phyloP scores from a whole-genome alignment of 2,888 invertebrate genomes.

The Polietes domitor region DNA sequence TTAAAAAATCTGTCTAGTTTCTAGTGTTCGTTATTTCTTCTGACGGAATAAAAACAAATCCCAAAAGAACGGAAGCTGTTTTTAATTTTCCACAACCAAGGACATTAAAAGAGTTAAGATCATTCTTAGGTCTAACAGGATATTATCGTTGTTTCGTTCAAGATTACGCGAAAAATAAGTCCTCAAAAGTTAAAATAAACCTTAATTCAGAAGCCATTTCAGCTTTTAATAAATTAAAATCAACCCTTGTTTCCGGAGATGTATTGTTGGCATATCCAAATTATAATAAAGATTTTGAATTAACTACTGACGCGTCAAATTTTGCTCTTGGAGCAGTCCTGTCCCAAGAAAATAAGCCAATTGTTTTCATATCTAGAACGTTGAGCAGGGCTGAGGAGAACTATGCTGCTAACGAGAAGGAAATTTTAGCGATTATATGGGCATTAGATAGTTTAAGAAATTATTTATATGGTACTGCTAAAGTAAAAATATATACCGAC shows the following conservation, averaged over 20 bases:
- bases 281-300: not conserved
- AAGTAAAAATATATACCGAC: slow-evolving; percentile 48
- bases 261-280: not conserved
- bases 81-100: not conserved
- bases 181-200: no score
- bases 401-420: slow-evolving; percentile 39
- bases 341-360: slow-evolving; percentile 35
- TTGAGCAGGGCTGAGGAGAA: slow-evolving; percentile 38
- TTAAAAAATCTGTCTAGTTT: not conserved
- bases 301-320: slow-evolving; percentile 17
- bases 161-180: not conserved
- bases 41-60: not conserved
- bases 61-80: not conserved
- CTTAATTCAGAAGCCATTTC: no score
- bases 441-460: slow-evolving; percentile 29
- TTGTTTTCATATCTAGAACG: slow-evolving; percentile 45
- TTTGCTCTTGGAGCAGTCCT: not conserved
- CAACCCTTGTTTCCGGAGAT: no score
- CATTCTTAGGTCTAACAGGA: not conserved
- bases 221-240: no score
- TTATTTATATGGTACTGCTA: slow-evolving; percentile 40
- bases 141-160: not conserved
- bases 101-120: not conserved
- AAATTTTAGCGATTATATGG: slow-evolving; percentile 48
- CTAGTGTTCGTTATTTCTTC: not conserved